Conservation (phyloP, 1,140 invertebrate species). For the Bombus balteatus region DNA sequence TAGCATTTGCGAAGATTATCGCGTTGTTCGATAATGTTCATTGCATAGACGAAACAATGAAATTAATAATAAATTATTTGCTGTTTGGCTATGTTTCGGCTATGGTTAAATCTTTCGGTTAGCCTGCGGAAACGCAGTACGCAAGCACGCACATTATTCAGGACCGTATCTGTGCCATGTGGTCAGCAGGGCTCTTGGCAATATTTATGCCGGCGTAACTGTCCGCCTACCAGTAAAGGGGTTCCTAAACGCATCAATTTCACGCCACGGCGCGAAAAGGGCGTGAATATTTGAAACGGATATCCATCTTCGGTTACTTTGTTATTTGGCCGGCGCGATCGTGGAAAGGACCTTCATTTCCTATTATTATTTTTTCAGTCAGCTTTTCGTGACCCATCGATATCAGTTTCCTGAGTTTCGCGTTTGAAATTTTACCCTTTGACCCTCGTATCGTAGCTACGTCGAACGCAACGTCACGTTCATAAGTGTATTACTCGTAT, state of each 20-base stretch:
- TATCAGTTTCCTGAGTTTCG: not conserved
- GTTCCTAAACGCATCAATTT: conserved; percentile 82
- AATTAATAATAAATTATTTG: not conserved
- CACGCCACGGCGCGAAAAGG: conserved; percentile 79
- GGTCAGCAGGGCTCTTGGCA: conserved; percentile 76
- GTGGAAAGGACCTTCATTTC: conserved; percentile 56
- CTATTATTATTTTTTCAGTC: conserved; percentile 49
- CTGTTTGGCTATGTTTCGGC: not conserved
- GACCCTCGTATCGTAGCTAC: not conserved
- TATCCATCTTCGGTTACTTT: conserved; percentile 81
- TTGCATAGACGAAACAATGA: not conserved
- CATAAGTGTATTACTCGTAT: not conserved
- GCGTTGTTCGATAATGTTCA: not conserved
- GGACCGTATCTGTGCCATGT: conserved; percentile 76
- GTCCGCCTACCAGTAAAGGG: conserved; percentile 81
- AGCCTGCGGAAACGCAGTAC: conserved; percentile 54
- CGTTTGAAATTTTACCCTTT: not conserved
- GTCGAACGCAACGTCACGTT: not conserved
- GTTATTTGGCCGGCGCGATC: conserved; percentile 73
- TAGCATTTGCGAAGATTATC: not conserved
- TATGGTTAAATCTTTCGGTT: conserved; percentile 43
- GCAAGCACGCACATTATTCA: conserved; percentile 60
- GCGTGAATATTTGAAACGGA: conserved; percentile 83
- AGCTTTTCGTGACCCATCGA: conserved; percentile 8
- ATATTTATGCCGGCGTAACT: conserved; percentile 82